A percentile compares a stretch with the other conserved stretches of the same genome.
Evolutionary conservation across 2,113 vertebrate species (phyloP).

Genomic region (Capreolus pygargus): DNA sequence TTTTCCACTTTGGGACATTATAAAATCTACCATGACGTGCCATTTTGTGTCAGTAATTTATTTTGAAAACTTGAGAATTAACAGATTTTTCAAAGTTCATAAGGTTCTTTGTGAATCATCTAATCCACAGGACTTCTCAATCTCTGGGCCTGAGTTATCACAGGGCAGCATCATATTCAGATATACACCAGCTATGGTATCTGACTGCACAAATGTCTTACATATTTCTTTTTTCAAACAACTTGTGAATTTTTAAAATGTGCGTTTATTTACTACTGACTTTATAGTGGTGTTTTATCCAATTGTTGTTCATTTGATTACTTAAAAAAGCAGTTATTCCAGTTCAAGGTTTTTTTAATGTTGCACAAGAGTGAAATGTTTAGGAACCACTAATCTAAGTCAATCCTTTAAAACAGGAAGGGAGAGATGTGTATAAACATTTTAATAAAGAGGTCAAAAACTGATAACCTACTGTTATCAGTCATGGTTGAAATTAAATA

Average conservation of each 20-base stretch:
- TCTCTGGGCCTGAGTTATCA: neutral
- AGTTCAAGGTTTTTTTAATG: neutral
- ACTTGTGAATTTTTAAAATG: neutral
- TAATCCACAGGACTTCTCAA: neutral
- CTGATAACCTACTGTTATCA: neutral
- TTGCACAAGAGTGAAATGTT: neutral
- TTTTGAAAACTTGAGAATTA: neutral
- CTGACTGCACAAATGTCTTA: neutral
- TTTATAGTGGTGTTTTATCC: neutral
- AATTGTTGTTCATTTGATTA: neutral
- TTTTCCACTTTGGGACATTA: neutral
- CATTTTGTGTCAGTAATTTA: neutral
- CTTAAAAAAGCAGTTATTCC: neutral
- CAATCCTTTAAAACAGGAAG: neutral
- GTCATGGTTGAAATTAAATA: constrained; percentile 13
- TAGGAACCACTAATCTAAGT: neutral
- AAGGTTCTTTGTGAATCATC: neutral
- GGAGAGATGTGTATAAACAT: neutral
- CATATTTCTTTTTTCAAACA: neutral
- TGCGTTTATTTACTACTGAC: neutral
- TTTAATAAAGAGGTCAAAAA: neutral
- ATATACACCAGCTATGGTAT: neutral
- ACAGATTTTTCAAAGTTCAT: neutral
- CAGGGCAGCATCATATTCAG: neutral
- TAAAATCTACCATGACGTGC: neutral